A percentile compares a stretch with the other conserved stretches of the same genome.
phyloP scores from a whole-genome alignment of 1,140 invertebrate species.

The Bombus pyrosoma region DNA sequence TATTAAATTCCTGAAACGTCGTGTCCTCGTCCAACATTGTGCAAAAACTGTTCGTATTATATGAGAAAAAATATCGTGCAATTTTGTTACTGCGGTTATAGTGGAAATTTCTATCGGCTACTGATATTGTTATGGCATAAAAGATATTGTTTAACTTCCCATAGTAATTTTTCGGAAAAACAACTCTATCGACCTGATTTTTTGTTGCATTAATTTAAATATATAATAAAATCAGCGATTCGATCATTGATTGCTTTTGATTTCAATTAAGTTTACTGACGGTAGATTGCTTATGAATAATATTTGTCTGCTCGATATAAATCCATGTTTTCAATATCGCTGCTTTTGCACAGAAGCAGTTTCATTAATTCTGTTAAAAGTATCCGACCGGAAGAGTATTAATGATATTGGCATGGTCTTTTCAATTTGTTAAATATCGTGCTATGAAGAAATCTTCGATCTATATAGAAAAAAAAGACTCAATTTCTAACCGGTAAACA shows the following conservation, averaged over 20 bases:
- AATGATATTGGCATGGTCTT: background rate
- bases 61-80: background rate
- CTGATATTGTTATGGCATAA: background rate
- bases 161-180: background rate
- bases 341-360: background rate
- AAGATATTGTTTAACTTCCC: background rate
- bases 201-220: background rate
- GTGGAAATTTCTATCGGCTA: background rate
- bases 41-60: background rate
- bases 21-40: background rate
- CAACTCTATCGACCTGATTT: too few species aligned
- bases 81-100: background rate
- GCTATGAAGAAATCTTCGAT: too few species aligned
- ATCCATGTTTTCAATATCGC: slow-evolving; percentile 1
- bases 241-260: background rate
- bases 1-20: background rate
- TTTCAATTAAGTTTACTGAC: slow-evolving; percentile 1
- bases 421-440: background rate
- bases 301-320: slow-evolving; percentile 3
- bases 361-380: slow-evolving; percentile 1
- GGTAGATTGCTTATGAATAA: slow-evolving; percentile 6
- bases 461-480: too few species aligned
- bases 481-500: background rate
- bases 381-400: background rate
- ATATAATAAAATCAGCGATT: background rate